Evolutionary conservation across 2,113 vertebrate species (phyloP), one percentile per base, ranked within the genome.

Genomic region (Bostrychus sinensis): DNA sequence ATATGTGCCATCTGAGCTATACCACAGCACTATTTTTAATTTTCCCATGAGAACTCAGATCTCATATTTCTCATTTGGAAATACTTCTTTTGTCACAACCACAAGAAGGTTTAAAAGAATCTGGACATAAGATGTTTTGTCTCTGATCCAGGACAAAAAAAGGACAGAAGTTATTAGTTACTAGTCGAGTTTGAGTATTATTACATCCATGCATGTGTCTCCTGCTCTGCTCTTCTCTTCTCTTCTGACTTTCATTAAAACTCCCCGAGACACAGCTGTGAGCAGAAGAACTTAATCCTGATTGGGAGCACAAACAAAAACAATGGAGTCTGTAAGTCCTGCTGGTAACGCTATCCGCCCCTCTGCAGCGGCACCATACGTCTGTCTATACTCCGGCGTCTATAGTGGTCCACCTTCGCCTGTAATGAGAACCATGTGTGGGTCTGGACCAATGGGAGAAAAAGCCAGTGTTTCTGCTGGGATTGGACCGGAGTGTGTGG

Each of bases 401-500:
- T 1, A 17, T 17, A 7, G 2, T 5, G 1, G 10, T 48, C 45
- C 69, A 80, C 60, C 80, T 84, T 78, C 41, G 67, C 75, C 26
- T 20, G 77, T 67, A 83, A 86, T 71, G 68, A 69, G 72, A 75
- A 68, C 50, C 78, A 83, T 82, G 77, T 75, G 81, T 71, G 70
- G 26, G 11, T 4, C 67, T 23, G 77, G 48, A 62, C 17, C 23
- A n/a, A 39, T 17, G 54, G 60, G 74, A 70, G 72, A 67, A 79
- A 83, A 66, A 79, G 78, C 88, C 57, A 56, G 48, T 81, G 79
- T 59, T 84, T 81, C 70, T 65, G 34, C 64, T 66, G 64, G 50
- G 79, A 68, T 72, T 65, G 75, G 39, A 50, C 72, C 59, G 20
- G 66, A 77, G 20, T 48, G n/a, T 39, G 43, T 92, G 94, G 92